Percentiles rank a stretch among this genome's conserved stretches.
Evolutionary conservation across 2,888 invertebrate genomes (phyloP).

Genomic region (Synanthedon formicaeformis): DNA sequence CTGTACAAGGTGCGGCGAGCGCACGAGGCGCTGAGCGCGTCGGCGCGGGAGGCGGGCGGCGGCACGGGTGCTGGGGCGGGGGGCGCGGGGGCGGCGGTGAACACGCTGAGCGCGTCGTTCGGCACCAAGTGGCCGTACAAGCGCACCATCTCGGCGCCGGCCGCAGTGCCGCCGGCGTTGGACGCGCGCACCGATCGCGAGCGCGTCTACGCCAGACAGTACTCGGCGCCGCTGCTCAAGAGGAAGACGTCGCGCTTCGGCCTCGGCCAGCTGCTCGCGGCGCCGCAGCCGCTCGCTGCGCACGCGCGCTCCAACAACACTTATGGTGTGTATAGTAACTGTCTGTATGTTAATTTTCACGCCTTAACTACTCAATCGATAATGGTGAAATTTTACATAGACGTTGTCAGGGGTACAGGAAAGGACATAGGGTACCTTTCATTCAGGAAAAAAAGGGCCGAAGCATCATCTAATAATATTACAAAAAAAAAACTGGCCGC

Average conservation of each 20-base stretch:
- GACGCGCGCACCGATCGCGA: conserved; percentile 74
- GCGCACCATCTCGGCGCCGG: conserved; percentile 93
- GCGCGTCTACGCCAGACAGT: conserved; percentile 90
- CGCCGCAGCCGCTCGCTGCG: conserved; percentile 24
- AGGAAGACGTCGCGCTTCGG: conserved; percentile 93
- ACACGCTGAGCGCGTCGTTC: conserved; percentile 88
- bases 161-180: conserved; percentile 66
- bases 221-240: conserved; percentile 94
- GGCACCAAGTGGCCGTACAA: conserved; percentile 96
- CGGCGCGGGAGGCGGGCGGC: conserved; percentile 67
- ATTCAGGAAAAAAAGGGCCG: no score
- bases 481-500: no score
- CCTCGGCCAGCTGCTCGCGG: conserved; percentile 80
- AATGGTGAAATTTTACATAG: no score
- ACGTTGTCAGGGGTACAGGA: no score
- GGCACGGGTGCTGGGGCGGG: conserved; percentile 67
- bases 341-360: no score
- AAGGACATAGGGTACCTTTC: no score
- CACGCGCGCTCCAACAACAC: conserved; percentile 4
- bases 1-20: conserved; percentile 89
- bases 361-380: no score
- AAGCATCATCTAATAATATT: no score
- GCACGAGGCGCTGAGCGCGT: conserved; percentile 80
- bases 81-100: conserved; percentile 10
- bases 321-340: conserved; percentile 17